phyloP scores from a whole-genome alignment of 1,140 invertebrate genomes.

The Palaemon carinicauda region DNA sequence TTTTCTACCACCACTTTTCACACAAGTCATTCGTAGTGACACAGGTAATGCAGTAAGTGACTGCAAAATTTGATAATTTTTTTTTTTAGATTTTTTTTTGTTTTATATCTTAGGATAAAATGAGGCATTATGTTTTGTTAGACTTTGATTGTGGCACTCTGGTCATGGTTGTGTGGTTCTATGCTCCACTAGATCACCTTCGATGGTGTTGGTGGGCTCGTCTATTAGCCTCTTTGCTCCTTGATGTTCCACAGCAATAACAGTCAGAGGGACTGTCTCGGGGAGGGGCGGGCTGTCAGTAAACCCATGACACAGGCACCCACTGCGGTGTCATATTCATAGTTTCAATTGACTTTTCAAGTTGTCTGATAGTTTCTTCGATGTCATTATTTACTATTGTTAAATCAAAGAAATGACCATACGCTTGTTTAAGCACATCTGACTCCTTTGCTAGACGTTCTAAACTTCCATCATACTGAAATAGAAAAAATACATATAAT shows the following conservation, averaged over 20 bases:
- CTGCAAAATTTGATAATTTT: not conserved
- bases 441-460: constrained; percentile 95
- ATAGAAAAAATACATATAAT: constrained; percentile 60
- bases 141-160: constrained; percentile 50
- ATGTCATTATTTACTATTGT: constrained; percentile 99
- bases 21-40: constrained; percentile 15
- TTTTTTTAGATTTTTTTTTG: constrained; percentile 9
- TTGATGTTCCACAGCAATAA: constrained; percentile 59
- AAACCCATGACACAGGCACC: constrained; percentile 92
- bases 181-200: constrained; percentile 44
- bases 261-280: constrained; percentile 59
- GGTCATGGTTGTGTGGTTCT: constrained; percentile 47
- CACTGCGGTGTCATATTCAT: constrained; percentile 92
- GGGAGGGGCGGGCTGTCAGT: constrained; percentile 72
- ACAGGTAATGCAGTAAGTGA: constrained; percentile 11
- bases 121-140: constrained; percentile 37
- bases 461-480: constrained; percentile 93
- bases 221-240: constrained; percentile 48
- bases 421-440: constrained; percentile 92
- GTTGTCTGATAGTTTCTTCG: constrained; percentile 92
- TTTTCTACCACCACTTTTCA: constrained; percentile 21
- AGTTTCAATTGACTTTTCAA: constrained; percentile 89
- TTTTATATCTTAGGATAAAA: constrained; percentile 12
- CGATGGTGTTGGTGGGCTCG: constrained; percentile 46
- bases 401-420: constrained; percentile 97